These are phyloP conservation scores for Stomatorhinus walkeri DNA, from an alignment of 2,797 vertebrate species.

Conservation along the genomic window DNA sequence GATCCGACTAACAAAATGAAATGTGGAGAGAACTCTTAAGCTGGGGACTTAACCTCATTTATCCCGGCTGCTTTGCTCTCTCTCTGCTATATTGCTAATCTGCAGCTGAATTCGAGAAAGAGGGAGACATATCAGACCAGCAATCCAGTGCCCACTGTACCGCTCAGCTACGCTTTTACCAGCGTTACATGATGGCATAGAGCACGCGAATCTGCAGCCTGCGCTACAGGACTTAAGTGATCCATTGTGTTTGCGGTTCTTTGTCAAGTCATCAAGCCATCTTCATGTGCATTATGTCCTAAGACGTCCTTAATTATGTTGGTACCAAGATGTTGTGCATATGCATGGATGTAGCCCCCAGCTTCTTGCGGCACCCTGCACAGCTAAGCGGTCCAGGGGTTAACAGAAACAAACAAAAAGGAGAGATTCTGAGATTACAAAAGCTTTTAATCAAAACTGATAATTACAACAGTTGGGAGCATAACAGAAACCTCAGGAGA, in stretches of 20 bases:
- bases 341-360: too few relatives aligned
- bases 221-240: neutral
- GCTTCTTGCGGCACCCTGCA: neutral
- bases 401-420: neutral
- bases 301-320: too few relatives aligned
- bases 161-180: neutral
- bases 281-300: neutral
- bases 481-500: neutral
- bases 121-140: neutral
- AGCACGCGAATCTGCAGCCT: neutral
- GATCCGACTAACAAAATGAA: neutral
- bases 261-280: neutral
- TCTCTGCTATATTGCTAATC: neutral
- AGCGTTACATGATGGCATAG: neutral
- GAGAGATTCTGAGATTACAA: neutral
- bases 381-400: neutral
- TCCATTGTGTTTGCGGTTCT: neutral
- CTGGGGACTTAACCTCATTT: constrained; percentile 6
- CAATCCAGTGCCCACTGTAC: neutral
- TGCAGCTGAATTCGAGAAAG: neutral
- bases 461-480: neutral
- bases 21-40: constrained; percentile 6
- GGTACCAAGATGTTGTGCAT: too few relatives aligned
- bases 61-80: neutral
- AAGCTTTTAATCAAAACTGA: too few relatives aligned